A percentile compares a stretch with the other conserved stretches of the same genome.
These are phyloP conservation scores for Pseudococcus viburni DNA, from an alignment of 2,888 invertebrate species.

Conservation along the genomic window DNA sequence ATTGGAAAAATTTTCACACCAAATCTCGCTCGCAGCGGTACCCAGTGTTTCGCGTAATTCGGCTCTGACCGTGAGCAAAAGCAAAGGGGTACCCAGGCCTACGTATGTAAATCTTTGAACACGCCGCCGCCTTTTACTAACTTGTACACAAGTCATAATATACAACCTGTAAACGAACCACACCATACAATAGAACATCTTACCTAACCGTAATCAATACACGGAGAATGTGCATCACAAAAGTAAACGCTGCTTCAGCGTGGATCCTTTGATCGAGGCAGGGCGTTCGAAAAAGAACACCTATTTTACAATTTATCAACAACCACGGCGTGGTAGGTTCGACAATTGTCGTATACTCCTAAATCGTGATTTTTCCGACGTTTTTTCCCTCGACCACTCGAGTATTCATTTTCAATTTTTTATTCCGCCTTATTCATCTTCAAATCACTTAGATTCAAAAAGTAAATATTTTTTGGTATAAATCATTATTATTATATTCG, in stretches of 20 bases:
- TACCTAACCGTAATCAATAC: constrained; percentile 25
- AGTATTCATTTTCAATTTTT: constrained; percentile 32
- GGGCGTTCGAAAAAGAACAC: not conserved
- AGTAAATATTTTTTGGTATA: constrained; percentile 43
- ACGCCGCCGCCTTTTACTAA: constrained; percentile 23
- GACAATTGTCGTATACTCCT: not conserved
- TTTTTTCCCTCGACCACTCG: not conserved
- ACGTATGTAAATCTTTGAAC: constrained; percentile 44
- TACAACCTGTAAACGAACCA: constrained; percentile 40
- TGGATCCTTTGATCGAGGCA: constrained; percentile 41
- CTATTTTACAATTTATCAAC: not conserved
- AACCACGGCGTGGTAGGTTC: not conserved
- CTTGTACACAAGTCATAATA: constrained; percentile 47
- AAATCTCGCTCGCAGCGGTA: constrained; percentile 22
- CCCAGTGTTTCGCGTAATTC: constrained; percentile 6
- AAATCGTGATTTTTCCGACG: constrained; percentile 4
- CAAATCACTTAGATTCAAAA: constrained; percentile 48
- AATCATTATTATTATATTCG: constrained; percentile 49
- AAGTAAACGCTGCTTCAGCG: not conserved
- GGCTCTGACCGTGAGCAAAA: not conserved
- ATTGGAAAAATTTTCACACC: constrained; percentile 43
- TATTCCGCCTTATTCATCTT: constrained; percentile 19
- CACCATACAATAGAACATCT: constrained; percentile 24
- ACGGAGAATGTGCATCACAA: not conserved
- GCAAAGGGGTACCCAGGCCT: too few relatives aligned